Conservation (phyloP, 2,888 invertebrate species). For the Hanleya hanleyi region DNA sequence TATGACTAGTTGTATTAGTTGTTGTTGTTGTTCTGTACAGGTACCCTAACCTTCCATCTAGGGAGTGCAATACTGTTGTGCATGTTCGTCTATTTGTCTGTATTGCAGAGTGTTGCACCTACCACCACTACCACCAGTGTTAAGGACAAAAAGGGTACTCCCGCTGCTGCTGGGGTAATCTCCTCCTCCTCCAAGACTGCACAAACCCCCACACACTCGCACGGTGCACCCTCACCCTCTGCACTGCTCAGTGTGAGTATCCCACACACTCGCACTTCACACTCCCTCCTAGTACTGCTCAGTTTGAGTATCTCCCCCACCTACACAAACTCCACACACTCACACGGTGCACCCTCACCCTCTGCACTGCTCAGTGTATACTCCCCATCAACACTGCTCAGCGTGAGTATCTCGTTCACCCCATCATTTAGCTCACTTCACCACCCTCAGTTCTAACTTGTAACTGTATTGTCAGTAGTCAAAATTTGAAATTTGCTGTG, state of each 20-base stretch:
- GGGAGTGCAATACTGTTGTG: too few species aligned
- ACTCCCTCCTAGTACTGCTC: neutral
- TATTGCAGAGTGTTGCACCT: conserved; percentile 45
- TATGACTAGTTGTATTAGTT: too few species aligned
- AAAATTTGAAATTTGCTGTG: too few species aligned
- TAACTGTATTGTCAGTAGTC: too few species aligned
- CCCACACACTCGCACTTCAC: conserved; percentile 4
- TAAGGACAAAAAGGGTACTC: conserved; percentile 57
- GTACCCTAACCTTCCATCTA: too few species aligned
- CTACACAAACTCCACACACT: conserved; percentile 49
- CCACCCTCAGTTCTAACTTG: too few species aligned
- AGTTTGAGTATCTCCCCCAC: conserved; percentile 50
- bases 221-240: conserved; percentile 47
- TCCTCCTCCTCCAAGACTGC: conserved; percentile 47
- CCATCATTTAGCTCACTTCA: too few species aligned
- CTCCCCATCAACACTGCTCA: neutral
- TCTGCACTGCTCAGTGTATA: conserved; percentile 38
- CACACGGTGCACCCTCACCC: conserved; percentile 48
- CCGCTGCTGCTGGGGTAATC: conserved; percentile 63
- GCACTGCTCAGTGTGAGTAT: conserved; percentile 50
- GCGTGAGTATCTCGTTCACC: conserved; percentile 48
- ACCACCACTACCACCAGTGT: conserved; percentile 48
- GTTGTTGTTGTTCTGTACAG: too few species aligned
- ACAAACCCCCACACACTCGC: conserved; percentile 46
- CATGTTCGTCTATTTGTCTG: too few species aligned